phyloP scores from a whole-genome alignment of 2,113 vertebrate genomes.

The Hymenochirus boettgeri region DNA sequence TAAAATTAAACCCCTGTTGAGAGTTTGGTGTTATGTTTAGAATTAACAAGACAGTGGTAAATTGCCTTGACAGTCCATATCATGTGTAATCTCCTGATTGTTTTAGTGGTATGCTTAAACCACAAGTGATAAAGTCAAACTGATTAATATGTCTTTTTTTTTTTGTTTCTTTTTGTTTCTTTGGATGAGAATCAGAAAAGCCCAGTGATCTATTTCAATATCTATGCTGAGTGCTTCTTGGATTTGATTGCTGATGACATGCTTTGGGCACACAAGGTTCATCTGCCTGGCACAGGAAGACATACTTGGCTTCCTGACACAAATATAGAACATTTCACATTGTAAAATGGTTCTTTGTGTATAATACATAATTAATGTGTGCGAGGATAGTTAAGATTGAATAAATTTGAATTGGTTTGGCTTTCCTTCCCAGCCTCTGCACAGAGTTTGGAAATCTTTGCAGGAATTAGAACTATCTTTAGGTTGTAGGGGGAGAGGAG shows the following conservation, averaged over 20 bases:
- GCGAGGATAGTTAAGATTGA: conserved; percentile 37
- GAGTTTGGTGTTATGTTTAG: conserved; percentile 17
- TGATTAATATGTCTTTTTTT: conserved; percentile 49
- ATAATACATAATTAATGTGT: conserved; percentile 42
- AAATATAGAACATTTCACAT: conserved; percentile 46
- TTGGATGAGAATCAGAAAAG: conserved; percentile 45
- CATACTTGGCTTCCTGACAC: conserved; percentile 43
- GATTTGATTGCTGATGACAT: conserved; percentile 44
- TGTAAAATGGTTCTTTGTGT: conserved; percentile 44
- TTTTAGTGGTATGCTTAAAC: conserved; percentile 40
- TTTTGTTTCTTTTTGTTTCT: conserved; percentile 40
- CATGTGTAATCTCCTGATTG: conserved; percentile 38
- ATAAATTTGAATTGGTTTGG: conserved; percentile 40
- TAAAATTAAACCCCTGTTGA: conserved; percentile 24
- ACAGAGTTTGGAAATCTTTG: conserved; percentile 21
- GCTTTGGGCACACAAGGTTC: conserved; percentile 39
- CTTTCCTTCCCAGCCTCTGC: conserved; percentile 19
- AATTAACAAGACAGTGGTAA: conserved; percentile 33
- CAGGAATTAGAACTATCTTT: conserved; percentile 23
- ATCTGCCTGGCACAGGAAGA: conserved; percentile 43
- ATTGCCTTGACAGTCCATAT: conserved; percentile 25
- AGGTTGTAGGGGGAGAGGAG: conserved; percentile 14
- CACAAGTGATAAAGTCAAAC: conserved; percentile 38
- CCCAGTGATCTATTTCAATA: conserved; percentile 47
- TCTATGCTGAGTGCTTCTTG: conserved; percentile 41